Percentiles rank a stretch among this genome's conserved stretches.
Evolutionary conservation across 1,140 invertebrate genomes (phyloP).

Genomic region (Megathymus violae): DNA sequence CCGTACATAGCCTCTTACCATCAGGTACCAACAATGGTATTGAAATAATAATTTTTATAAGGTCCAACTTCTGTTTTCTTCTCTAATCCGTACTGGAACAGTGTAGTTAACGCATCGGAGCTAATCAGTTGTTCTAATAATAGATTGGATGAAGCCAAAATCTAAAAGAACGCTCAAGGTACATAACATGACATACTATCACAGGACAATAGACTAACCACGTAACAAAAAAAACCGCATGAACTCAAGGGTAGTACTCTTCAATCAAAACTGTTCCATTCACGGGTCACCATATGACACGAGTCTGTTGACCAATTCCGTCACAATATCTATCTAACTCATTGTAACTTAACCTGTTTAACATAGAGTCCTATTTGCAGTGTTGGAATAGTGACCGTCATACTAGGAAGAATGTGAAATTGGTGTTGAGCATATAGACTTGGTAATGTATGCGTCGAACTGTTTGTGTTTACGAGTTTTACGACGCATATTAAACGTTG

Average conservation of each 20-base stretch:
- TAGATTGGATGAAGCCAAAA: too few relatives aligned
- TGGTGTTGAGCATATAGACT: conserved; percentile 31
- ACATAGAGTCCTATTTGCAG: conserved; percentile 32
- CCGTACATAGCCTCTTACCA: too few relatives aligned
- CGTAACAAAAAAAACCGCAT: background rate
- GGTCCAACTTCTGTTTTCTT: too few relatives aligned
- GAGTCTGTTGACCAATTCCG: background rate
- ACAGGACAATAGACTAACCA: too few relatives aligned
- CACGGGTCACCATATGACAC: background rate
- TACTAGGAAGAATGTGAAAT: conserved; percentile 61
- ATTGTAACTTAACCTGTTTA: background rate
- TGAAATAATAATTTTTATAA: too few relatives aligned
- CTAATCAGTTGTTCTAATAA: too few relatives aligned
- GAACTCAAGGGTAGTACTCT: background rate
- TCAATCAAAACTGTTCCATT: background rate
- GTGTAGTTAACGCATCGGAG: too few relatives aligned
- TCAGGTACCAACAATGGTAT: too few relatives aligned
- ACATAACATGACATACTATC: too few relatives aligned
- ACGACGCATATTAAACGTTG: too few relatives aligned
- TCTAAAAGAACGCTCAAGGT: too few relatives aligned
- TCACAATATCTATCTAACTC: background rate
- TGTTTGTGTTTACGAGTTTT: conserved; percentile 2
- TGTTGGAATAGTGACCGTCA: conserved; percentile 47
- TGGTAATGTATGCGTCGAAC: conserved; percentile 10
- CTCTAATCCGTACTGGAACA: too few relatives aligned